Conservation (phyloP, 1,140 invertebrate species). For the Sogatella furcifera region DNA sequence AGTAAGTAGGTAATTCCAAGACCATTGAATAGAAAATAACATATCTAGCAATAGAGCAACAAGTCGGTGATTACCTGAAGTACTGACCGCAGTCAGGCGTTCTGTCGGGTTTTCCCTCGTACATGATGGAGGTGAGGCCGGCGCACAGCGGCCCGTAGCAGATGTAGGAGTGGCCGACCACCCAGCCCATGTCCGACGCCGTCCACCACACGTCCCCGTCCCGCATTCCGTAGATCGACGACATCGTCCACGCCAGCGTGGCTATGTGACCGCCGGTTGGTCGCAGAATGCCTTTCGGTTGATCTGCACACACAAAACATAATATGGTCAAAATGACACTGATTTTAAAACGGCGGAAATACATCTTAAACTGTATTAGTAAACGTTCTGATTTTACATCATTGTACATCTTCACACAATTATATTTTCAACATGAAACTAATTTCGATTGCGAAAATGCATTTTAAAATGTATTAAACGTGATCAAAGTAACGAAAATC, state of each 20-base stretch:
- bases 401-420: no score
- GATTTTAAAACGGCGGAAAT: no score
- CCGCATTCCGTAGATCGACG: conserved; percentile 67
- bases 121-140: conserved; percentile 76
- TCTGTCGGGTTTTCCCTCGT: conserved; percentile 89
- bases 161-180: conserved; percentile 89
- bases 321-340: no score
- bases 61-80: conserved; percentile 48
- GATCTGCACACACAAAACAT: conserved; percentile 47
- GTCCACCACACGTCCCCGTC: conserved; percentile 84
- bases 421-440: no score
- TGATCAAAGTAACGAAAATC: no score
- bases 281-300: conserved; percentile 74
- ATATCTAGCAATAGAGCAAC: no score
- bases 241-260: conserved; percentile 73
- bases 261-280: conserved; percentile 81
- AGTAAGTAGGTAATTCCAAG: no score
- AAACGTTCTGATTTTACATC: no score
- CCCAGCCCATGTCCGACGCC: conserved; percentile 85
- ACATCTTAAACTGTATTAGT: no score
- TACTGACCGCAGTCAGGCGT: conserved; percentile 86
- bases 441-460: no score
- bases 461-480: no score
- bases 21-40: no score
- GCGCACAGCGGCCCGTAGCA: conserved; percentile 79